Conservation (phyloP, 2,797 vertebrate genomes). For the Parauchenoglanis punctatus region DNA sequence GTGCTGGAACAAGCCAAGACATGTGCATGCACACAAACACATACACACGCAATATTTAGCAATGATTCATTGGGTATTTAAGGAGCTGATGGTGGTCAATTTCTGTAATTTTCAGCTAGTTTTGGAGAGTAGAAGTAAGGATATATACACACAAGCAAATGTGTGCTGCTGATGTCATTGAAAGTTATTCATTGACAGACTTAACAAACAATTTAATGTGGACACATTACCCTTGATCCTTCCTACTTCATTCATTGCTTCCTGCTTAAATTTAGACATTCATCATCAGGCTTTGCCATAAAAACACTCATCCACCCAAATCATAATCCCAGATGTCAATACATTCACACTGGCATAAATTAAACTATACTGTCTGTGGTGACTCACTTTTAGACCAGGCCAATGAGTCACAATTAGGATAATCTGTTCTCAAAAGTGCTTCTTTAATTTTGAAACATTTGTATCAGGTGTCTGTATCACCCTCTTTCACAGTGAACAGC, state of each 20-base stretch:
- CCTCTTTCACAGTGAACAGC: neutral
- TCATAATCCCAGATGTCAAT: neutral
- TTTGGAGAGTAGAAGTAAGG: conserved; percentile 1
- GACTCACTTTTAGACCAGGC: neutral
- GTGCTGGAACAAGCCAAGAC: conserved; percentile 61
- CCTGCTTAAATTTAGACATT: neutral
- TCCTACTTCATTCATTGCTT: neutral
- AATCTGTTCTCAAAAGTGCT: neutral
- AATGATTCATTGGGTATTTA: conserved; percentile 48
- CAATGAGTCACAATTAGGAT: neutral
- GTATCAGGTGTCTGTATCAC: neutral
- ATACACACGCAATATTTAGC: conserved; percentile 20
- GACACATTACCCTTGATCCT: neutral
- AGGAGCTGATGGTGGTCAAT: conserved; percentile 44
- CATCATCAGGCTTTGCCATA: neutral
- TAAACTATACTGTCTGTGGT: neutral
- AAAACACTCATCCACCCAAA: neutral
- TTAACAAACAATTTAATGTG: conserved; percentile 28
- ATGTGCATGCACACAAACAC: conserved; percentile 58
- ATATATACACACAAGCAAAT: conserved; percentile 30
- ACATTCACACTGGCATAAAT: neutral
- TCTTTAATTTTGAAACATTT: neutral
- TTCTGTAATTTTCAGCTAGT: conserved; percentile 56
- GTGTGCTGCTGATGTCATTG: conserved; percentile 39
- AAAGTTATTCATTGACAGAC: conserved; percentile 55